A percentile compares a stretch with the other conserved stretches of the same genome.
These are phyloP conservation scores for Sycon ciliatum DNA, from an alignment of 37 sponge, comb jelly and placozoan species.

Conservation along the genomic window DNA sequence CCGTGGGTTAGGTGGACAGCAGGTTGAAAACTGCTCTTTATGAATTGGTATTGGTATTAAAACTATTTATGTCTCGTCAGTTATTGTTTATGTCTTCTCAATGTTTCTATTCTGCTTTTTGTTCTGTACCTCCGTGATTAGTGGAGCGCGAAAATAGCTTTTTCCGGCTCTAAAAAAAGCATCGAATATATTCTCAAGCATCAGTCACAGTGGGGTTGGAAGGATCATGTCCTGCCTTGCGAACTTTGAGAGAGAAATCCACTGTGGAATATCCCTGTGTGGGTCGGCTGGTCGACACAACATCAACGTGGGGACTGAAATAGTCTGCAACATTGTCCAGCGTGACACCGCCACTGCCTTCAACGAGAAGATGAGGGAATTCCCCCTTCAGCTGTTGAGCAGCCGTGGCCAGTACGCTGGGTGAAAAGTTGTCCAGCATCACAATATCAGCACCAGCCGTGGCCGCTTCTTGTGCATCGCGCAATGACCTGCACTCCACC, in stretches of 20 bases:
- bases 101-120: too few relatives aligned
- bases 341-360: slow-evolving; percentile 85
- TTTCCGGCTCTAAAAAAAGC: too few relatives aligned
- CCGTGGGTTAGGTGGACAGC: too few relatives aligned
- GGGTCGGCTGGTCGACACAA: slow-evolving; percentile 69
- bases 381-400: slow-evolving; percentile 47
- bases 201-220: slow-evolving; percentile 72
- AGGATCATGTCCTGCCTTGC: slow-evolving; percentile 63
- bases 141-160: too few relatives aligned
- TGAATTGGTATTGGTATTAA: too few relatives aligned
- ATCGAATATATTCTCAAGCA: too few relatives aligned
- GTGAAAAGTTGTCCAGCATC: slow-evolving; percentile 88
- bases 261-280: slow-evolving; percentile 79
- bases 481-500: slow-evolving; percentile 79
- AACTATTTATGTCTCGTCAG: too few relatives aligned
- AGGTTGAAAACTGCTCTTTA: too few relatives aligned
- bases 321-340: slow-evolving; percentile 49
- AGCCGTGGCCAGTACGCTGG: slow-evolving; percentile 45
- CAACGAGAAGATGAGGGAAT: slow-evolving; percentile 64
- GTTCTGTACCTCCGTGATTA: too few relatives aligned
- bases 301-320: slow-evolving; percentile 65
- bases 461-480: slow-evolving; percentile 73
- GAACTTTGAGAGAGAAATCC: slow-evolving; percentile 82
- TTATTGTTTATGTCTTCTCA: too few relatives aligned
- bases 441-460: slow-evolving; percentile 72